Percentiles rank a stretch among this genome's conserved stretches.
Conservation (phyloP, 1,140 invertebrate genomes). For the Drosophila repletoides region DNA sequence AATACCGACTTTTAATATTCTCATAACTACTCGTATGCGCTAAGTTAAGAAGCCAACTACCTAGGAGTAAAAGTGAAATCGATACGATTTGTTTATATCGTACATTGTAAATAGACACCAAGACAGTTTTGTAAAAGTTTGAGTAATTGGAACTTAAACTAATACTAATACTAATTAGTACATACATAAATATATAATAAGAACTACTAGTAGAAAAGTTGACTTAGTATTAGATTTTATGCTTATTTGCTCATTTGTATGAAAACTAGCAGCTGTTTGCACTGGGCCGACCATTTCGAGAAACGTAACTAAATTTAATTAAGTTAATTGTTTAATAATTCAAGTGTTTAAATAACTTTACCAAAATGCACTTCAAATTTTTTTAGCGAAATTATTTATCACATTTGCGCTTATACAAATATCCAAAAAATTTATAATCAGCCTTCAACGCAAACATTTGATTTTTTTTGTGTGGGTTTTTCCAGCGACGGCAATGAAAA, state of each 20-base stretch:
- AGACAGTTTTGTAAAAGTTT: constrained; percentile 67
- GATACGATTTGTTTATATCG: constrained; percentile 38
- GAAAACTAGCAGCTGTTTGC: constrained; percentile 71
- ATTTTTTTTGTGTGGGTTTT: too few species aligned
- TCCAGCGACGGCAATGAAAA: constrained; percentile 49
- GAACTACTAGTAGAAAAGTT: constrained; percentile 55
- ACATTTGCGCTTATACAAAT: constrained; percentile 79
- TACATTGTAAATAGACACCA: constrained; percentile 76
- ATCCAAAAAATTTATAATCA: constrained; percentile 49
- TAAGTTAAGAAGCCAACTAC: constrained; percentile 69
- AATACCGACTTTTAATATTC: too few species aligned
- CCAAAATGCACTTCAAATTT: constrained; percentile 61
- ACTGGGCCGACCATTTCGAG: constrained; percentile 38
- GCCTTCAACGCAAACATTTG: constrained; percentile 10
- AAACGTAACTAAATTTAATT: constrained; percentile 28
- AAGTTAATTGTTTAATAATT: constrained; percentile 13
- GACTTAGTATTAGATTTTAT: constrained; percentile 60
- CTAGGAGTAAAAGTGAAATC: constrained; percentile 63
- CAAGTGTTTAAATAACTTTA: constrained; percentile 47
- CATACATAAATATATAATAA: too few species aligned
- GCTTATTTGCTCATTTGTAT: constrained; percentile 43
- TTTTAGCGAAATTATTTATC: constrained; percentile 75
- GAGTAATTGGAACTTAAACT: constrained; percentile 24
- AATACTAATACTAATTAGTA: constrained; percentile 6
- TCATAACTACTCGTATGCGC: constrained; percentile 58